A percentile compares a stretch with the other conserved stretches of the same genome.
Conservation (phyloP, 92 coral and sea anemone genomes). For the Epizoanthus stellaris region DNA sequence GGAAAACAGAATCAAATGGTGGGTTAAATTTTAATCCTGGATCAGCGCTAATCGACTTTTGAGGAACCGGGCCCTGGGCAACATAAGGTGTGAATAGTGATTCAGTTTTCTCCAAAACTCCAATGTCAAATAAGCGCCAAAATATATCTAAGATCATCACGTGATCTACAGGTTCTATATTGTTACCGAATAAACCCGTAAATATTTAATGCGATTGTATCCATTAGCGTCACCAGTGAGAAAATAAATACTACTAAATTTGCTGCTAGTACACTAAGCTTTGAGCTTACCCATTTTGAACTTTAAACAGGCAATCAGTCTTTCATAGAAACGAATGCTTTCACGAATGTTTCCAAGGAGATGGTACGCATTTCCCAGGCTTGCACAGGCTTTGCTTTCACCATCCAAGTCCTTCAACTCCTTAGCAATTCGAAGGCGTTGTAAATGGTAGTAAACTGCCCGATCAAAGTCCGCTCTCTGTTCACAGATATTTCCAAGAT, state of each 20-base stretch:
- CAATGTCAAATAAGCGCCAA: no score
- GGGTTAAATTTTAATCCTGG: no score
- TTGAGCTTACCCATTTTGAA: conserved; percentile 84
- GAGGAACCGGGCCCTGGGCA: no score
- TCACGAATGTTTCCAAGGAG: conserved; percentile 91
- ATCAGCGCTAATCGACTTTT: no score
- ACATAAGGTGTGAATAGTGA: no score
- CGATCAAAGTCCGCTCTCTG: conserved; percentile 88
- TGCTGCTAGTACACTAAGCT: background rate
- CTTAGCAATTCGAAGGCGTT: conserved; percentile 86
- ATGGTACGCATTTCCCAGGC: conserved; percentile 92
- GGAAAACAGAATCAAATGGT: no score
- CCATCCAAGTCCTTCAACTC: conserved; percentile 88
- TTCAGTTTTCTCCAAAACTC: no score
- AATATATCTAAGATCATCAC: background rate
- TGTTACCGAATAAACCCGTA: background rate
- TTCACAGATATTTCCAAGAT: conserved; percentile 90
- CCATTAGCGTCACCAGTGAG: background rate
- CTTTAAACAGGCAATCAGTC: conserved; percentile 90
- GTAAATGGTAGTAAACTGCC: conserved; percentile 84
- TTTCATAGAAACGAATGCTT: conserved; percentile 91
- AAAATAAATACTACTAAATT: background rate
- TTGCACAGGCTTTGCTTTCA: conserved; percentile 95
- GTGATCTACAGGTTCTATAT: background rate
- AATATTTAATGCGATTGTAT: conserved; percentile 17